phyloP scores from a whole-genome alignment of 1,140 invertebrate genomes.

The Globodera rostochiensis region DNA sequence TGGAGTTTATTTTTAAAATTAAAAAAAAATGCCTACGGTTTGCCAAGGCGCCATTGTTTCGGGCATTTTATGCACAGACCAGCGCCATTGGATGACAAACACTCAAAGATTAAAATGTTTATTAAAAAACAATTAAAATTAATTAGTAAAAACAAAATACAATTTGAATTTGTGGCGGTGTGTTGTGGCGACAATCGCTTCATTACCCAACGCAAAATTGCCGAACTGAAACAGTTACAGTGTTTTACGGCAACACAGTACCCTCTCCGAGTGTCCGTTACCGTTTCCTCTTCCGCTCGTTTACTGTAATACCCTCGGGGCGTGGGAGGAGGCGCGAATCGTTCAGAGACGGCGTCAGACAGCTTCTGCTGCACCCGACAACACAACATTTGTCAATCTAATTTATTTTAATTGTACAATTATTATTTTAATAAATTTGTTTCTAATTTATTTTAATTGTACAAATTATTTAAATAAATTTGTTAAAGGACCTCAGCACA shows the following conservation, averaged over 20 bases:
- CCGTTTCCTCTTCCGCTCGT: slow-evolving; percentile 58
- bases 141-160: background rate
- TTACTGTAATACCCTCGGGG: slow-evolving; percentile 51
- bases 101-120: slow-evolving; percentile 17
- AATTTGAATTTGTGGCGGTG: slow-evolving; percentile 52
- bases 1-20: background rate
- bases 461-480: background rate
- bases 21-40: slow-evolving; percentile 50
- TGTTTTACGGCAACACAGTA: slow-evolving; percentile 10
- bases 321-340: slow-evolving; percentile 52
- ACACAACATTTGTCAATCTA: slow-evolving; percentile 52
- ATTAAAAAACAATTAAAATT: background rate
- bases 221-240: slow-evolving; percentile 38
- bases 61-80: slow-evolving; percentile 52
- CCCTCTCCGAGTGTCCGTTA: slow-evolving; percentile 26
- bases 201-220: slow-evolving; percentile 59
- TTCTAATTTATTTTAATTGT: slow-evolving; percentile 28
- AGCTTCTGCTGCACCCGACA: slow-evolving; percentile 49
- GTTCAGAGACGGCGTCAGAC: slow-evolving; percentile 43
- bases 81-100: slow-evolving; percentile 60
- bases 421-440: slow-evolving; percentile 42
- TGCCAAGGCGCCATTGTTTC: slow-evolving; percentile 61
- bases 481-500: slow-evolving; percentile 48
- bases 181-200: slow-evolving; percentile 52
- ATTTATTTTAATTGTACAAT: slow-evolving; percentile 4